These are phyloP conservation scores for Carapus acus DNA, from an alignment of 2,797 vertebrate genomes.

Conservation along the genomic window DNA sequence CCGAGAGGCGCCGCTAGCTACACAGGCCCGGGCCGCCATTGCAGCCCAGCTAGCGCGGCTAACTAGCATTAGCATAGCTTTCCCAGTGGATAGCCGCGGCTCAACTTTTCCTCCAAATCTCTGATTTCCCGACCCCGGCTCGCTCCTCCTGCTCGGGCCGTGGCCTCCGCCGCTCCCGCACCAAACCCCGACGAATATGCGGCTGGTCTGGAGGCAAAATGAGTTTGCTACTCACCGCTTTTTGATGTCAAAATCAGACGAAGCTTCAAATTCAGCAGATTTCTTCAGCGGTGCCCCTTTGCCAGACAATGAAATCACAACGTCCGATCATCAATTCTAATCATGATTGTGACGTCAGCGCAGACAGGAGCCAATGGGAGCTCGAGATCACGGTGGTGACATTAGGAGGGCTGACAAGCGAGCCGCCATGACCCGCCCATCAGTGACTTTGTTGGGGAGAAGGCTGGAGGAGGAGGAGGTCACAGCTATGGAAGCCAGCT, in stretches of 20 bases:
- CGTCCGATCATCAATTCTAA: conserved; percentile 99
- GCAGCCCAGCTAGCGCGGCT: conserved; percentile 22
- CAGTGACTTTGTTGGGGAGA: conserved; percentile 66
- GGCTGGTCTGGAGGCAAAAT: too few species aligned
- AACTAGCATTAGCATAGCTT: conserved; percentile 64
- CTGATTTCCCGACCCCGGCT: conserved; percentile 50
- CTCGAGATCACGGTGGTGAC: conserved; percentile 81
- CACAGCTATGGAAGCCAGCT: conserved; percentile 44
- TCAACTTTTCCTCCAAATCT: conserved; percentile 75
- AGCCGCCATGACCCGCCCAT: conserved; percentile 69
- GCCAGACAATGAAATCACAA: conserved; percentile 99
- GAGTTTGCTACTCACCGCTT: conserved; percentile 61
- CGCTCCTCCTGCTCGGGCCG: conserved; percentile 34
- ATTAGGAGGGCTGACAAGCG: conserved; percentile 69
- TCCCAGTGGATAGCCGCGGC: conserved; percentile 56
- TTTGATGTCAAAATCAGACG: conserved; percentile 70
- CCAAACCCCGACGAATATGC: neutral
- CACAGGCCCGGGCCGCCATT: conserved; percentile 67
- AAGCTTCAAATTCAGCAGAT: conserved; percentile 81
- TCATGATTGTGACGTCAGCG: conserved; percentile 96
- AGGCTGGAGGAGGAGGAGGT: conserved; percentile 62
- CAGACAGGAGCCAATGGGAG: conserved; percentile 88
- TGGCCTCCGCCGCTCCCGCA: conserved; percentile 6
- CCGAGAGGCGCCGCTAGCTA: conserved; percentile 38
- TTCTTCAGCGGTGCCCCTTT: conserved; percentile 82